A percentile compares a stretch with the other conserved stretches of the same genome.
phyloP scores from a whole-genome alignment of 2,888 invertebrate species.

The Agonopterix arenella region DNA sequence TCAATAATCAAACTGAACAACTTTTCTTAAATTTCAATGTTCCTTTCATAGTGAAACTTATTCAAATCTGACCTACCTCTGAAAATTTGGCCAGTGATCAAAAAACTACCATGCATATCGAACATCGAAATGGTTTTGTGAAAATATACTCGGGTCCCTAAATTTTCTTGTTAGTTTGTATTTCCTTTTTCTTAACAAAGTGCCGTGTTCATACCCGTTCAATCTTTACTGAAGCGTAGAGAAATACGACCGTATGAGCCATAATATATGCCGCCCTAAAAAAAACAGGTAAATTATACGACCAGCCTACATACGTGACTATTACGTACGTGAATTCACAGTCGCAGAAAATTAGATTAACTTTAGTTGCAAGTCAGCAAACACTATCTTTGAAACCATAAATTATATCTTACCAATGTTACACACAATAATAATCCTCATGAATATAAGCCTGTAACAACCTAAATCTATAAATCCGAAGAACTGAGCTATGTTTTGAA shows the following conservation, averaged over 20 bases:
- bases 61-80: no score
- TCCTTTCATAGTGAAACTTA: no score
- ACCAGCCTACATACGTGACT: slow-evolving; percentile 27
- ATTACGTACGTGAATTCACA: slow-evolving; percentile 48
- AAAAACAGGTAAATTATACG: slow-evolving; percentile 51
- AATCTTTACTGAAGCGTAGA: slow-evolving; percentile 50
- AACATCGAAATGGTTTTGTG: no score
- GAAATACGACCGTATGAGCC: slow-evolving; percentile 55
- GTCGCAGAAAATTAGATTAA: slow-evolving; percentile 63
- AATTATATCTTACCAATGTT: no score
- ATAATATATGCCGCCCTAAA: slow-evolving; percentile 39
- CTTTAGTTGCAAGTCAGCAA: slow-evolving; percentile 51
- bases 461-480: slow-evolving; percentile 1
- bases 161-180: slow-evolving; percentile 1
- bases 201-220: slow-evolving; percentile 38
- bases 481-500: no score
- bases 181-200: slow-evolving; percentile 25
- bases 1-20: no score
- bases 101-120: no score
- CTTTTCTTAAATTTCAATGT: no score
- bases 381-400: background rate
- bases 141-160: no score
- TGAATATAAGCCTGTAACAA: background rate
- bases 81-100: no score
- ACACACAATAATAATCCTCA: no score